Percentiles rank a stretch among this genome's conserved stretches.
Conservation (phyloP, 2,797 vertebrate species). For the Sebastiscus tertius region DNA sequence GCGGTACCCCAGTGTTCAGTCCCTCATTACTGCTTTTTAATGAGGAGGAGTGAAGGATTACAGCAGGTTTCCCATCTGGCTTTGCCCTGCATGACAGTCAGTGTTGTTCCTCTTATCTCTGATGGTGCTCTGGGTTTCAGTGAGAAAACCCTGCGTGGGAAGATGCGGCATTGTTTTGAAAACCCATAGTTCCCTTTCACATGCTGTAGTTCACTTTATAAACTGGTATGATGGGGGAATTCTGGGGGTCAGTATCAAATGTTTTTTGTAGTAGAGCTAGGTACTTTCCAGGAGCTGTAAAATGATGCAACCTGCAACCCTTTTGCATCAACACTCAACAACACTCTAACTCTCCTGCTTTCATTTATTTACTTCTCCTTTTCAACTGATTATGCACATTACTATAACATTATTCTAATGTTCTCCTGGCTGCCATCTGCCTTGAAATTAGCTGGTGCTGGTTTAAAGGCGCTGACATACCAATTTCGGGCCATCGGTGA, state of each 20-base stretch:
- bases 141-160: neutral
- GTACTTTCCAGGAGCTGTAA: constrained; percentile 35
- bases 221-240: constrained; percentile 3
- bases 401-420: neutral
- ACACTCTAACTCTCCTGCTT: neutral
- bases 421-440: neutral
- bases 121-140: constrained; percentile 21
- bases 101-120: constrained; percentile 36
- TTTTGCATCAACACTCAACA: neutral
- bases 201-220: constrained; percentile 6
- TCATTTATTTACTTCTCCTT: neutral
- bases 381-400: neutral
- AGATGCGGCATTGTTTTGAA: neutral
- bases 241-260: neutral
- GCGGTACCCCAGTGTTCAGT: constrained; percentile 45
- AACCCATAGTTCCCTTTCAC: neutral
- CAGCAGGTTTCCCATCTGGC: constrained; percentile 68
- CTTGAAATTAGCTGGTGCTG: neutral
- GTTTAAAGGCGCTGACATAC: neutral
- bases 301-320: neutral
- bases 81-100: constrained; percentile 29
- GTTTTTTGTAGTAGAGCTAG: constrained; percentile 1
- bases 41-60: constrained; percentile 74
- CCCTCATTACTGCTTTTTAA: constrained; percentile 80
- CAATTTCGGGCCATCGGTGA: too few relatives aligned